These are phyloP conservation scores for Origma solitaria DNA, from an alignment of 2,113 vertebrate species.

Conservation along the genomic window DNA sequence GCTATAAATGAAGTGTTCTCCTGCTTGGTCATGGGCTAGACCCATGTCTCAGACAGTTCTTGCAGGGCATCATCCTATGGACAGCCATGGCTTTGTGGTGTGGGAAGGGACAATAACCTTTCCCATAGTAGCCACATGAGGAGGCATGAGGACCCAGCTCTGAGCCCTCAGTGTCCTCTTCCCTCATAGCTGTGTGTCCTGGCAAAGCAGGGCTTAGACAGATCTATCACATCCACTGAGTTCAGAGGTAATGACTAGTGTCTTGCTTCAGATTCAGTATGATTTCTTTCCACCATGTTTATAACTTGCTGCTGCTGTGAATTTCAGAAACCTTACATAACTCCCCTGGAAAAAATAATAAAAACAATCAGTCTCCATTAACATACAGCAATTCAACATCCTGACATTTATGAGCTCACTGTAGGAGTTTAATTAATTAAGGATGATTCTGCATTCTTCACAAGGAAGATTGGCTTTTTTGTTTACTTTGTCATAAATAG, in stretches of 20 bases:
- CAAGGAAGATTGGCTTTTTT: conserved; percentile 32
- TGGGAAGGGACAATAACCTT: neutral
- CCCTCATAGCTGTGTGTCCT: neutral
- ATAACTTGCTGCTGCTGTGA: neutral
- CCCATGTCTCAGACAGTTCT: rapidly evolving
- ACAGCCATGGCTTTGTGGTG: neutral
- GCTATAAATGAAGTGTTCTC: neutral
- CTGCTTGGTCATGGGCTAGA: neutral
- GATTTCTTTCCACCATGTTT: neutral
- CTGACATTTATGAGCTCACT: conserved; percentile 39
- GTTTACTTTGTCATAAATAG: conserved; percentile 51
- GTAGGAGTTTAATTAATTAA: conserved; percentile 57
- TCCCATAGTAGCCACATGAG: rapidly evolving
- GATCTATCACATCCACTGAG: neutral
- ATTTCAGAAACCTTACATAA: neutral
- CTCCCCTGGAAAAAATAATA: neutral
- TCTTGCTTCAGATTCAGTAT: neutral
- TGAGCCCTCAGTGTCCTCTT: neutral
- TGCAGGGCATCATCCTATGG: neutral
- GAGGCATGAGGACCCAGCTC: neutral
- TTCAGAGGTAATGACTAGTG: neutral
- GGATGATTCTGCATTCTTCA: conserved; percentile 62
- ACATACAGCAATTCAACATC: neutral
- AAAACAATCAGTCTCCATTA: neutral
- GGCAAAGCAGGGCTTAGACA: neutral